Percentiles rank a stretch among this genome's conserved stretches.
Conservation (phyloP, 1,140 invertebrate species). For the Orchesella cincta region DNA sequence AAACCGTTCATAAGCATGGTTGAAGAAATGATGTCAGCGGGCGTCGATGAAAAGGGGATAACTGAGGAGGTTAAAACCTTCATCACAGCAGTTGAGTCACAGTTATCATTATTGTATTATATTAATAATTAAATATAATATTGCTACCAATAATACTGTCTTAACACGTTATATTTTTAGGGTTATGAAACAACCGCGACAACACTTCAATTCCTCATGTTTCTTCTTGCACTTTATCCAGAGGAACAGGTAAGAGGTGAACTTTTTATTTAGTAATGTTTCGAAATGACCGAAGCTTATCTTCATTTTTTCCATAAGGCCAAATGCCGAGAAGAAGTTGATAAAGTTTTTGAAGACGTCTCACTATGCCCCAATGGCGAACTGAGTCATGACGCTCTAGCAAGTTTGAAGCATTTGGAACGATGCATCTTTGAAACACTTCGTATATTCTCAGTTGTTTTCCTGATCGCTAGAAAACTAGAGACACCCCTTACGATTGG, state of each 20-base stretch:
- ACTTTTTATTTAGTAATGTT: too few relatives aligned
- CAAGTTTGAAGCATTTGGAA: neutral
- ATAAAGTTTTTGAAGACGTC: neutral
- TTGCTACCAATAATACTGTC: too few relatives aligned
- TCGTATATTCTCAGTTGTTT: neutral
- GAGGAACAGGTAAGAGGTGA: too few relatives aligned
- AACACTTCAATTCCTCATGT: neutral
- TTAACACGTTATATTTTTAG: neutral
- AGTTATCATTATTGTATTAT: too few relatives aligned
- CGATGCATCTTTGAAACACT: neutral
- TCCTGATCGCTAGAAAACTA: neutral
- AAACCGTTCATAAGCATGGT: neutral
- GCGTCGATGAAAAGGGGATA: neutral
- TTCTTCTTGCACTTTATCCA: neutral
- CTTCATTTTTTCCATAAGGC: too few relatives aligned
- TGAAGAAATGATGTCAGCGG: neutral
- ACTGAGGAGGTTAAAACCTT: neutral
- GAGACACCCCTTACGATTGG: neutral
- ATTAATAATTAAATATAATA: too few relatives aligned
- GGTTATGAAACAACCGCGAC: neutral
- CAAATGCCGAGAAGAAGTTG: neutral
- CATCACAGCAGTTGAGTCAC: neutral
- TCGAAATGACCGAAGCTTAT: too few relatives aligned
- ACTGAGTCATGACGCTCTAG: neutral
- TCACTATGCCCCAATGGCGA: neutral